Evolutionary conservation across 2,797 vertebrate genomes (phyloP).

Genomic region (Selene dorsalis): DNA sequence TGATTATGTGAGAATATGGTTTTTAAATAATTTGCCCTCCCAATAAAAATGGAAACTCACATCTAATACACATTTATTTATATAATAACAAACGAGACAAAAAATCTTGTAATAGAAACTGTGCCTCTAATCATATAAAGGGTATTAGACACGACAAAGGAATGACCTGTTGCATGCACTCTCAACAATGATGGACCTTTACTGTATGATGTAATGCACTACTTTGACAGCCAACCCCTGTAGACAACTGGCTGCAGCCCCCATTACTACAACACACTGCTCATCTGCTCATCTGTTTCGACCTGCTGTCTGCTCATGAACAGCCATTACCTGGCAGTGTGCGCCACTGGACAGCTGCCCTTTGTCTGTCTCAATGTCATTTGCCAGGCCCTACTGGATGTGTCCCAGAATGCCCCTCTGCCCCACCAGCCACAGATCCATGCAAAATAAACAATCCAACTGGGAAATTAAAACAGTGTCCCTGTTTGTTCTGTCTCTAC

Average conservation of each 20-base stretch:
- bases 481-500: conserved; percentile 53
- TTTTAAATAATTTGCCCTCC: background rate
- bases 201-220: conserved; percentile 23
- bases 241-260: conserved; percentile 14
- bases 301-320: conserved; percentile 51
- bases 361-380: conserved; percentile 40
- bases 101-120: background rate
- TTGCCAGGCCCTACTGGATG: conserved; percentile 45
- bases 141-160: background rate
- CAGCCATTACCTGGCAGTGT: conserved; percentile 53
- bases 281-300: conserved; percentile 56
- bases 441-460: conserved; percentile 58
- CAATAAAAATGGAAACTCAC: background rate
- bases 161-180: background rate
- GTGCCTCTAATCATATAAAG: background rate
- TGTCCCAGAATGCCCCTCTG: conserved; percentile 37
- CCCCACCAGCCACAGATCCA: conserved; percentile 37
- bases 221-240: conserved; percentile 17
- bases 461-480: conserved; percentile 63
- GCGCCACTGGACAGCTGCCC: conserved; percentile 52
- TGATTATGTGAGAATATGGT: background rate
- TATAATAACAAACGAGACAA: background rate
- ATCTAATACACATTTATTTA: background rate
- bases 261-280: conserved; percentile 20
- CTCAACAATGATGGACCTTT: background rate